phyloP scores from a whole-genome alignment of 2,113 vertebrate genomes.

The Polypterus senegalus region DNA sequence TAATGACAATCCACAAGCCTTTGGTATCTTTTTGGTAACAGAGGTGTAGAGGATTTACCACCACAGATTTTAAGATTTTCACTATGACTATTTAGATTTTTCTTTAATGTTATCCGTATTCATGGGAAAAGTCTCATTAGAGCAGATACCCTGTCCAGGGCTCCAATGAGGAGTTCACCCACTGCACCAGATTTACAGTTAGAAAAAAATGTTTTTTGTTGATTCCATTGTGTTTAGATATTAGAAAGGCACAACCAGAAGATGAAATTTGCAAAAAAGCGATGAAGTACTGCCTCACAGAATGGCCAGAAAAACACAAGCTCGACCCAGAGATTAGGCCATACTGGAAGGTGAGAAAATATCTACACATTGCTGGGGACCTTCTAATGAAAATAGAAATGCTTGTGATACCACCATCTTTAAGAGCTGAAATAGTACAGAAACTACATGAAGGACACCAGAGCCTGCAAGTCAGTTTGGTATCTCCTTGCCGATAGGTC shows the following conservation, averaged over 20 bases:
- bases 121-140: slow-evolving; percentile 18
- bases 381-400: too few relatives aligned
- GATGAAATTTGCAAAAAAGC: background rate
- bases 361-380: background rate
- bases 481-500: background rate
- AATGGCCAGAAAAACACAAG: slow-evolving; percentile 4
- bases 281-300: background rate
- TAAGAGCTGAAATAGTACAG: too few relatives aligned
- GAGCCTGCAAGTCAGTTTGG: slow-evolving; percentile 11
- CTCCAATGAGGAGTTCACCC: background rate
- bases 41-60: slow-evolving; percentile 16
- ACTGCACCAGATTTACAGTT: background rate
- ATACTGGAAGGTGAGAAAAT: slow-evolving; percentile 7
- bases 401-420: too few relatives aligned
- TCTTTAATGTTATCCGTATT: slow-evolving; percentile 17
- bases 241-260: background rate
- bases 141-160: slow-evolving; percentile 13
- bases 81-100: slow-evolving; percentile 10
- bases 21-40: slow-evolving; percentile 16
- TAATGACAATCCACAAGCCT: slow-evolving; percentile 20
- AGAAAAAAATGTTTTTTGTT: slow-evolving; percentile 15
- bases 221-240: slow-evolving; percentile 2
- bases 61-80: slow-evolving; percentile 7
- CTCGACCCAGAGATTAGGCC: background rate
- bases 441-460: slow-evolving; percentile 4